Evolutionary conservation across 2,797 vertebrate genomes (phyloP), one percentile per base, ranked within the genome.

Genomic region (Sebastiscus tertius): DNA sequence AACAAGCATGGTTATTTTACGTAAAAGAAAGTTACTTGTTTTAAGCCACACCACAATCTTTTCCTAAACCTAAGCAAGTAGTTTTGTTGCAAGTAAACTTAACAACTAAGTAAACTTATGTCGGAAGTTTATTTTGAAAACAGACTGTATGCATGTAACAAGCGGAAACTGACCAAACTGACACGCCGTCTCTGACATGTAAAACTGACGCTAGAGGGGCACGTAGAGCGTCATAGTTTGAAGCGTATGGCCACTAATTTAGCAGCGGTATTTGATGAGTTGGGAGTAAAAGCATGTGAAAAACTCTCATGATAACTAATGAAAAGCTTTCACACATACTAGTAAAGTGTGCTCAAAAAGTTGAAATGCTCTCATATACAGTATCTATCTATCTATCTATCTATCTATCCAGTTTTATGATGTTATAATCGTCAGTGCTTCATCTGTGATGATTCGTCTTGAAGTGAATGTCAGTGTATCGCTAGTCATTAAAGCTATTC

Each of bases 141-240:
- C 18, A 52, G 18, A 20, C 42, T 49, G 16, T 49, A 49, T 2
- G 16, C 16, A 46, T 46, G 42, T 46, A 46, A 7, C 6, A 0
- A 46, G 42, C 6, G 6, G 42, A 18, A 49, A 49, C 20, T 22
- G 52, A 22, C 52, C 52, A 49, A 20, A 49, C 20, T 52, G 49
- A 52, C 49, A 5, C 0, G 49, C 20, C 49, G 42, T 49, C 42
- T 1, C 16, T 20, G 0, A 52, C 1, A 1, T 46, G 8, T 52
- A n/a, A 52, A 52, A 2, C 49, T 52, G 49, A 2, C 1, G 42
- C 42, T 2, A 20, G 18, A 49, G 42, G 42, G 42, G 42, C 42
- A 52, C 1, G 0, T 11, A 52, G 49, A 5, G 49, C 49, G 20
- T 52, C 49, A 52, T 52, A n/a, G 49, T 52, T 52, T 52, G 20